These are phyloP conservation scores for Luidia sarsii DNA, from an alignment of 53 echinoderm and acorn worm genomes.

Conservation along the genomic window DNA sequence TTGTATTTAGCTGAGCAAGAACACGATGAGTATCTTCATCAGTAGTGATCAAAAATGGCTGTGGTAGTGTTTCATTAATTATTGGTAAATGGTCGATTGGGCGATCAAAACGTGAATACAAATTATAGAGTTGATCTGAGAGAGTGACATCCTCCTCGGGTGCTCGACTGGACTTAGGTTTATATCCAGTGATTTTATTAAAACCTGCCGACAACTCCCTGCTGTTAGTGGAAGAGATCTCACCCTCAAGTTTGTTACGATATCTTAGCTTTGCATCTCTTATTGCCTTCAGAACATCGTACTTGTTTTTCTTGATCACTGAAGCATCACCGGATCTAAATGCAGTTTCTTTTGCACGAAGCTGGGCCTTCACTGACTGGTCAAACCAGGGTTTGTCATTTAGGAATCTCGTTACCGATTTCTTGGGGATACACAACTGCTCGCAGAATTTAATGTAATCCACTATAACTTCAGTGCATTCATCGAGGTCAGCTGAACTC, in stretches of 20 bases:
- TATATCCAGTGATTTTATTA: background rate
- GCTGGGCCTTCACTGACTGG: background rate
- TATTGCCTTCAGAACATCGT: constrained; percentile 14
- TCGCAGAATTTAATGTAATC: constrained; percentile 52
- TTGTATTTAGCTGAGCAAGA: background rate
- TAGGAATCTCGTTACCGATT: constrained; percentile 32
- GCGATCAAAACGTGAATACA: constrained; percentile 1
- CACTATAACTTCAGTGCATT: constrained; percentile 23
- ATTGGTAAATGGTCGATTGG: too few relatives aligned
- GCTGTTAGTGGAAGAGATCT: constrained; percentile 22
- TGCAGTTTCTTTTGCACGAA: background rate
- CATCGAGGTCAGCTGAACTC: constrained; percentile 18
- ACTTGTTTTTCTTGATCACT: constrained; percentile 2
- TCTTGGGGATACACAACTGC: constrained; percentile 18
- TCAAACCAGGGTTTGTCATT: constrained; percentile 60
- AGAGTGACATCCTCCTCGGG: constrained; percentile 5
- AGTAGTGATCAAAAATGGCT: background rate
- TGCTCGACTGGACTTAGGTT: constrained; percentile 1
- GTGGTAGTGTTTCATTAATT: constrained; percentile 2
- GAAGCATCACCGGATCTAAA: constrained; percentile 19
- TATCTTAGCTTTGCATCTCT: constrained; percentile 19
- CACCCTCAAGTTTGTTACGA: constrained; percentile 15
- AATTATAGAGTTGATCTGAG: constrained; percentile 17
- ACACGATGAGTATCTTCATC: background rate
- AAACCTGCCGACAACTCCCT: background rate